Conservation (phyloP, 1,140 invertebrate genomes). For the Drosophila yakuba region DNA sequence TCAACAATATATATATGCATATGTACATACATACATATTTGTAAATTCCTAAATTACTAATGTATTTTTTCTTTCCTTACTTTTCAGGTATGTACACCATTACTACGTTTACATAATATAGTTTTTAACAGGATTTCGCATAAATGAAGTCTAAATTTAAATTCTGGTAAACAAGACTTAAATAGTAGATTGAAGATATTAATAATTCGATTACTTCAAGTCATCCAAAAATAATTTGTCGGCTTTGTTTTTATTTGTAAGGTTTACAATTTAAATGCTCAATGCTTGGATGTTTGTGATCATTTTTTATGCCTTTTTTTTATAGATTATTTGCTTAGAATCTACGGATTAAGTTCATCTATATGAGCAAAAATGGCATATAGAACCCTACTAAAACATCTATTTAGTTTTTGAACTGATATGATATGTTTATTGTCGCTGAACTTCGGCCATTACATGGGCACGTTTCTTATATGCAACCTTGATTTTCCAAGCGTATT, state of each 20-base stretch:
- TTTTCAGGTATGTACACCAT: constrained; percentile 50
- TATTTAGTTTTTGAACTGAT: constrained; percentile 13
- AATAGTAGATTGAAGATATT: no score
- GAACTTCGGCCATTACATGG: constrained; percentile 44
- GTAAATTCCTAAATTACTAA: constrained; percentile 20
- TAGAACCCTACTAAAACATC: not conserved
- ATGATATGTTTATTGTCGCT: constrained; percentile 21
- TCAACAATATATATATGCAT: not conserved
- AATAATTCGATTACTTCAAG: no score
- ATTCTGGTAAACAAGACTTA: not conserved
- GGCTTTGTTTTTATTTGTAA: not conserved
- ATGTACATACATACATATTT: not conserved
- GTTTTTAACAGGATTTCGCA: not conserved
- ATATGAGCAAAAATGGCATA: constrained; percentile 17
- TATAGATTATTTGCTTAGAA: constrained; percentile 49
- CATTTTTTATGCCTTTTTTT: constrained; percentile 1
- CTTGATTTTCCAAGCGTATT: constrained; percentile 72
- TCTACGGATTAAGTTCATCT: constrained; percentile 40
- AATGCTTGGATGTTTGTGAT: not conserved
- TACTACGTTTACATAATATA: not conserved
- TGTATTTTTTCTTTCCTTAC: constrained; percentile 9
- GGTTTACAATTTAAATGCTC: not conserved
- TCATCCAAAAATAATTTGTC: no score
- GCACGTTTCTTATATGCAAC: constrained; percentile 71
- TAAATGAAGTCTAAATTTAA: not conserved